Conservation (phyloP, 2,797 vertebrate genomes). For the Sebastes oblongus region DNA sequence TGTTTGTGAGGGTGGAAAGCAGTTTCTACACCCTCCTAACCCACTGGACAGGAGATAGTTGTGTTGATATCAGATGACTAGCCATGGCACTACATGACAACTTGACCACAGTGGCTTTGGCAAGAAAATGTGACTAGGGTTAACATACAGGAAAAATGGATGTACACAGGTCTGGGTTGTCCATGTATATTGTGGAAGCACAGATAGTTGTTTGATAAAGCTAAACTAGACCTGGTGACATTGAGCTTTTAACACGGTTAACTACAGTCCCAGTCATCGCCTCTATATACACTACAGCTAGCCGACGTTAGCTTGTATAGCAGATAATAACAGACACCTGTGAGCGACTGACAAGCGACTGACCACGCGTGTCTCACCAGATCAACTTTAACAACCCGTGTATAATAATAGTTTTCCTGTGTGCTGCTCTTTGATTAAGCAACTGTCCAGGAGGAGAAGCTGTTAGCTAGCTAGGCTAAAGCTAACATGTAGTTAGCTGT, state of each 20-base stretch:
- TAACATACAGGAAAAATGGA: not conserved
- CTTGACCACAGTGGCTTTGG: not conserved
- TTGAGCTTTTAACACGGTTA: slow-evolving; percentile 14
- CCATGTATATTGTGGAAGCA: not conserved
- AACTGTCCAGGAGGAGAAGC: not conserved
- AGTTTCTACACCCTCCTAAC: not conserved
- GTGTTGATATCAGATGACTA: slow-evolving; percentile 26
- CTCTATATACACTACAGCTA: not conserved
- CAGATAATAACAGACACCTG: not conserved
- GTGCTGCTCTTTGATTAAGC: not conserved
- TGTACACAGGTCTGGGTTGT: not conserved
- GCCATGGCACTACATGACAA: not conserved
- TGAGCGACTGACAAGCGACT: too few species aligned
- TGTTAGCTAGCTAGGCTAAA: slow-evolving; percentile 43
- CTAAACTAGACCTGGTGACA: slow-evolving; percentile 38
- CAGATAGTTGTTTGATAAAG: not conserved
- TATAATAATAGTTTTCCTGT: not conserved
- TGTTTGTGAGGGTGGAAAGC: not conserved
- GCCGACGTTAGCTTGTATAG: slow-evolving; percentile 14
- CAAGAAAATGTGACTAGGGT: not conserved
- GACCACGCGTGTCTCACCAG: not conserved
- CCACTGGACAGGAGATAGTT: slow-evolving; percentile 10
- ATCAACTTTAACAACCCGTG: not conserved
- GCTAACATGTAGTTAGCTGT: slow-evolving; percentile 52
- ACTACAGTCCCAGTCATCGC: not conserved